A percentile compares a stretch with the other conserved stretches of the same genome.
These are phyloP conservation scores for Apodemia hepburni DNA, from an alignment of 2,888 invertebrate genomes.

Conservation along the genomic window DNA sequence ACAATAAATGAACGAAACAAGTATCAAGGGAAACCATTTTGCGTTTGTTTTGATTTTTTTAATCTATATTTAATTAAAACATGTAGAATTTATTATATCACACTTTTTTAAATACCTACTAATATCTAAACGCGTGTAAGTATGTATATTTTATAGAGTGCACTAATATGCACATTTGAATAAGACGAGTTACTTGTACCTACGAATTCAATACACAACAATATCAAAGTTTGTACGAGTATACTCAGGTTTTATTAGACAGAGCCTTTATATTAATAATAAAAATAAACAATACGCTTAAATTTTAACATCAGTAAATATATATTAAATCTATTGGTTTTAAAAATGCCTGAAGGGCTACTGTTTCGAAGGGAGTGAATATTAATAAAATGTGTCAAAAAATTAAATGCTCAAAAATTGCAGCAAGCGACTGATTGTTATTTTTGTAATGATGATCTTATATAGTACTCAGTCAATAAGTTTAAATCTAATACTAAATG, in stretches of 20 bases:
- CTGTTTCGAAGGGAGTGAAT: constrained; percentile 23
- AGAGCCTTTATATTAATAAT: constrained; percentile 23
- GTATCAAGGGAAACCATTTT: too few relatives aligned
- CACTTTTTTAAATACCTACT: too few relatives aligned
- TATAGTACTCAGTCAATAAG: constrained; percentile 70
- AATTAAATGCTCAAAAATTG: constrained; percentile 73
- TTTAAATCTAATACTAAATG: constrained; percentile 57
- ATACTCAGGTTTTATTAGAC: constrained; percentile 20
- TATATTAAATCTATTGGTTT: constrained; percentile 17
- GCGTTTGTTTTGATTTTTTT: too few relatives aligned
- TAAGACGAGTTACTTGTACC: neutral
- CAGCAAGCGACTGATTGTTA: constrained; percentile 43
- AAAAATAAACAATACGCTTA: constrained; percentile 22
- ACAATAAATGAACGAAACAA: too few relatives aligned
- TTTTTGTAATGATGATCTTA: constrained; percentile 54
- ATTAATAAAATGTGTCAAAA: constrained; percentile 37
- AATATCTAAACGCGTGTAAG: neutral
- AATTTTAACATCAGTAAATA: constrained; percentile 29
- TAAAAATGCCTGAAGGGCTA: constrained; percentile 19
- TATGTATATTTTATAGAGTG: neutral
- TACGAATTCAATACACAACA: neutral
- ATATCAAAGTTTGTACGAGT: constrained; percentile 1
- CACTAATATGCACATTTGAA: neutral
- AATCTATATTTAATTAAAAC: too few relatives aligned
- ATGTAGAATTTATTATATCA: too few relatives aligned